Conservation (phyloP, 2,797 vertebrate species). For the Leucoraja ocellata region DNA sequence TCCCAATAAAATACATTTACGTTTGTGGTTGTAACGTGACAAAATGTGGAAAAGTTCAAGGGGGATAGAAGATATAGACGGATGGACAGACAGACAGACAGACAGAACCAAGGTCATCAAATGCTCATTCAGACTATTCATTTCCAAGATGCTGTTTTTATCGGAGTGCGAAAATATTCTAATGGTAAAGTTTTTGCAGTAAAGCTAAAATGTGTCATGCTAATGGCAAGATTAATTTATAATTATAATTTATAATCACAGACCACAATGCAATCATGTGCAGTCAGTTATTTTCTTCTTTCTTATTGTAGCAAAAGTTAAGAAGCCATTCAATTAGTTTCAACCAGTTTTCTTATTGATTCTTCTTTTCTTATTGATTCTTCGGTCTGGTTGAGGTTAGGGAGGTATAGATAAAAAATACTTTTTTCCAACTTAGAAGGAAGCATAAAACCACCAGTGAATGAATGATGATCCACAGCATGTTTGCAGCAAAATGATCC, state of each 20-base stretch:
- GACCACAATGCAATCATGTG: neutral
- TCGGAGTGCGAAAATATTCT: neutral
- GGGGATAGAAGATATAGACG: too few relatives aligned
- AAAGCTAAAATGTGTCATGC: too few relatives aligned
- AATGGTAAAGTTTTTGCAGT: neutral
- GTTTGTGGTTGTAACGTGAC: too few relatives aligned
- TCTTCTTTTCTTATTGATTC: neutral
- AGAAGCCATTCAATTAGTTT: neutral
- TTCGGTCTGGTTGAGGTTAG: neutral
- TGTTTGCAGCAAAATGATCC: too few relatives aligned
- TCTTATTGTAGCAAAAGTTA: neutral
- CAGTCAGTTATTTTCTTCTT: neutral
- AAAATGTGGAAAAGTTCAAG: too few relatives aligned
- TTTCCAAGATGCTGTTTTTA: neutral
- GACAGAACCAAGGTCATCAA: too few relatives aligned
- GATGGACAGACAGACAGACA: too few relatives aligned
- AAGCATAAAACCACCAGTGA: too few relatives aligned
- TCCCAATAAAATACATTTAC: too few relatives aligned
- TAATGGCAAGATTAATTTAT: neutral
- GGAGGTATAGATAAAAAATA: too few relatives aligned
- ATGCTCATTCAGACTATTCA: neutral
- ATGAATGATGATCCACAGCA: too few relatives aligned
- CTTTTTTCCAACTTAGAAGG: too few relatives aligned
- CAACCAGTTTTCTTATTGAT: neutral
- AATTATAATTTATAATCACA: neutral